phyloP scores from a whole-genome alignment of 2,797 vertebrate species.

The Stomatorhinus walkeri region DNA sequence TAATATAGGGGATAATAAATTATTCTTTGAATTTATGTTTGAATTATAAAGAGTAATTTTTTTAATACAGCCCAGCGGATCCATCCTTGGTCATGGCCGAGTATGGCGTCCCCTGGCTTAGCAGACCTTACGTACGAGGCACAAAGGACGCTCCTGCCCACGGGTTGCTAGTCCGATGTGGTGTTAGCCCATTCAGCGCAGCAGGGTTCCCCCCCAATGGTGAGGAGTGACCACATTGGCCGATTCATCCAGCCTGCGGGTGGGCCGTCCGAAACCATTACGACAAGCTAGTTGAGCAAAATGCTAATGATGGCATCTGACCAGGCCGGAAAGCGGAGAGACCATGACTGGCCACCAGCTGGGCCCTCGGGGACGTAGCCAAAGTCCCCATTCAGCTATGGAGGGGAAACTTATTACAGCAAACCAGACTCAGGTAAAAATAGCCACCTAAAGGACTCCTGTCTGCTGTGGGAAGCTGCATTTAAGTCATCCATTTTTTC shows the following conservation, averaged over 20 bases:
- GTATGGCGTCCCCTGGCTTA: not conserved
- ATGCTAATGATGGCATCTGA: not conserved
- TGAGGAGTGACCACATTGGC: not conserved
- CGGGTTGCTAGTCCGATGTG: not conserved
- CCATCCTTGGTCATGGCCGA: not conserved
- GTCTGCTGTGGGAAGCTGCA: not conserved
- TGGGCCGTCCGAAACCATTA: not conserved
- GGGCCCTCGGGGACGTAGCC: not conserved
- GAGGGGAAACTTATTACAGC: not conserved
- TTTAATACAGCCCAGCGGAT: not conserved
- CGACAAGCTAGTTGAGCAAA: not conserved
- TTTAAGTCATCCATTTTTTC: not conserved
- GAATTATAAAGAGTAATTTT: not conserved
- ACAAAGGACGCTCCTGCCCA: not conserved
- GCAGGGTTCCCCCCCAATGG: not conserved
- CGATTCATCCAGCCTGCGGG: not conserved
- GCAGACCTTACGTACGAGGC: not conserved
- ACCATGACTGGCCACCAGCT: not conserved
- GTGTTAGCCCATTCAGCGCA: not conserved
- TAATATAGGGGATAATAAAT: not conserved
- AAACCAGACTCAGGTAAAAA: not conserved
- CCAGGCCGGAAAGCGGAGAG: not conserved
- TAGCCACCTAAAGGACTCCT: not conserved
- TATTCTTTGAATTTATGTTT: not conserved
- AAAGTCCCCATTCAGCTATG: not conserved